Base-by-base conservation (phyloP, 53 echinoderm and acorn worm genomes). In the Holothuria leucospilota region DNA sequence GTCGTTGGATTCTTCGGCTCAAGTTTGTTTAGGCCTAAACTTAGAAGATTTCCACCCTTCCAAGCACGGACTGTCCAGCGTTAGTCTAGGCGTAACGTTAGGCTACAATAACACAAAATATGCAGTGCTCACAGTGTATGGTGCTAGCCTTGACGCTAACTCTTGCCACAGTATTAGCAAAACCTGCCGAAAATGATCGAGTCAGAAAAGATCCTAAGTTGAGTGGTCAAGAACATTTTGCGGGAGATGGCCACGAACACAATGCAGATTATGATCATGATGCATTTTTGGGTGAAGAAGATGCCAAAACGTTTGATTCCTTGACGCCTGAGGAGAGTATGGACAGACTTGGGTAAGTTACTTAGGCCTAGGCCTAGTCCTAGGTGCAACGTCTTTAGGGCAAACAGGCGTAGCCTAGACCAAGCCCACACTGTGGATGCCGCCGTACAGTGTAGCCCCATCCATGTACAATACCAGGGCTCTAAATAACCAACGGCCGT, bases 231-330 rank as follows among this genome's bases (percentile, higher is more conserved):
- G 73, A 84, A 66, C 96, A 96, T 74, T 96, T 78, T 27, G 85
- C 67, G 52, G 89, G 85, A 49, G 85, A 90, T 61, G 96, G 94
- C 18, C 88, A 91, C 39, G 86, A 88, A 0, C 96, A 96, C 86
- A 96, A 96, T 53, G 70, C 82, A 39, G 96, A 96, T 38, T 96
- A 94, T 53, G 96, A 96, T 63, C 96, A 96, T 51, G 96, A 96
- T 46, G 96, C 96, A 24, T 96, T 96, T 65, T 86, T 96, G 26
- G 96, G 96, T 25, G 92, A 94, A 73, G 94, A 96, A 29, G 93
- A 96, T 73, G 96, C 96, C n/a, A 92, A 88, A 68, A 92, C 89
- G 49, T 96, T 96, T 52, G 69, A 84, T 5, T 86, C 91, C 24
- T 68, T 96, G 69, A 90, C 90, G 58, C 96, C 96, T 24, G 96